Percentiles rank a stretch among this genome's conserved stretches.
Evolutionary conservation across 2,888 invertebrate genomes (phyloP).

Genomic region (Allolobophora icterica): DNA sequence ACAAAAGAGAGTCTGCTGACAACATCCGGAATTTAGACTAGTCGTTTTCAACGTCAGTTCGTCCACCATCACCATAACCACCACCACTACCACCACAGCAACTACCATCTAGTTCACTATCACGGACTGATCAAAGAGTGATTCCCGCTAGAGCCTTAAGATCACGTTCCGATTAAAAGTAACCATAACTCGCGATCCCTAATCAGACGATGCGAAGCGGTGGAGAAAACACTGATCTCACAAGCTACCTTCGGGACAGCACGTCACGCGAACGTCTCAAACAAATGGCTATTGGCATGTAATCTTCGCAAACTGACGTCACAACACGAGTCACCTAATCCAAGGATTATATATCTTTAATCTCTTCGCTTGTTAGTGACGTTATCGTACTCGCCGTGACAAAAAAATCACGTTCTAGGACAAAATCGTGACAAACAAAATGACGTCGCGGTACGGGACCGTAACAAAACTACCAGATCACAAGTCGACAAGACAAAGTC

Average conservation of each 20-base stretch:
- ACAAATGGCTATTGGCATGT: conserved; percentile 22
- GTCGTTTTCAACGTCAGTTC: neutral
- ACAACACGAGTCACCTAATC: neutral
- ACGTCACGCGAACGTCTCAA: neutral
- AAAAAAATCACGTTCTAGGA: neutral
- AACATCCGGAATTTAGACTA: neutral
- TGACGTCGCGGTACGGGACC: neutral
- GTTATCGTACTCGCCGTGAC: neutral
- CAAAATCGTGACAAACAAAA: neutral
- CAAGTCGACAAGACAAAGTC: neutral
- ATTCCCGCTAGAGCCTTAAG: neutral
- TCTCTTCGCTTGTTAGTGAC: too few relatives aligned
- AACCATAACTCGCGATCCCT: neutral
- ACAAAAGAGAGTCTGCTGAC: neutral
- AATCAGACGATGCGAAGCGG: neutral
- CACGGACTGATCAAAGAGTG: neutral
- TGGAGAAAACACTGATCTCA: neutral
- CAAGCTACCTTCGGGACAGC: neutral
- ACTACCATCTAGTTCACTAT: neutral
- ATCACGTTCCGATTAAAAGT: neutral
- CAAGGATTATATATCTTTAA: neutral
- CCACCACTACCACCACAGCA: neutral
- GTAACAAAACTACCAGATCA: neutral
- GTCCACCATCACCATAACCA: neutral
- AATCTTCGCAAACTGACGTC: neutral